Base-by-base conservation (phyloP, 2,113 vertebrate genomes). In the Vulpes lagopus region DNA sequence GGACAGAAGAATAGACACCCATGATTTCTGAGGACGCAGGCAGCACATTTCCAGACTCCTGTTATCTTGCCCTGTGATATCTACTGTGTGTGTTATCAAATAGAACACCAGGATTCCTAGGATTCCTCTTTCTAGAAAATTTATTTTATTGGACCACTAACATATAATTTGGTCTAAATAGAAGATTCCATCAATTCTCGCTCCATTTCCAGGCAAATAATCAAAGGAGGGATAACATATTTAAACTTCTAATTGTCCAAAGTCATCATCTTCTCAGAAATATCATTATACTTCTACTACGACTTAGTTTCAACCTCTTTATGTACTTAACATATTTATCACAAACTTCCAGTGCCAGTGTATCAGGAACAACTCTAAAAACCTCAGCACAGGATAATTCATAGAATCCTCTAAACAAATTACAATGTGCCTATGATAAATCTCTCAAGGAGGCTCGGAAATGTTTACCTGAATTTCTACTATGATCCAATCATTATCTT, bases 401-500 rank as follows among this genome's bases (percentile, higher is more conserved):
- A 73, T 38, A 95, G 35, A 86, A 88, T 89, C 57, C 38, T 89
- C 53, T 93, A n/a, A 62, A 69, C 23, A 82, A 32, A 78, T 51
- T 78, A 9, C 25, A 51, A 78, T 17, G 43, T 78, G 74, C 74
- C 43, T 78, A 30, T 69, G 32, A n/a, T 51, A 30, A 15, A 14
- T 76, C 43, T 78, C 74, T 78, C 43, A 4, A 60, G 8, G 17
- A 49, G 4, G 25, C 5, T 93, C 25, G n/a, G 49, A 62, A 88
- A 67, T 43, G 11, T 43, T 81, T 53, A 86, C 59, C 2, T 74
- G n/a, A 76, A 12, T 49, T 55, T 43, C 35, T 89, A 0, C 23
- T 49, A 16, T 73, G 60, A 84, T 4, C 12, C 38, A 74, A 0
- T 25, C 17, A 15, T 71, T 80, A 69, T 43, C 15, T 22, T 65